phyloP scores from a whole-genome alignment of 2,797 vertebrate genomes.

The Sitta carolinensis region DNA sequence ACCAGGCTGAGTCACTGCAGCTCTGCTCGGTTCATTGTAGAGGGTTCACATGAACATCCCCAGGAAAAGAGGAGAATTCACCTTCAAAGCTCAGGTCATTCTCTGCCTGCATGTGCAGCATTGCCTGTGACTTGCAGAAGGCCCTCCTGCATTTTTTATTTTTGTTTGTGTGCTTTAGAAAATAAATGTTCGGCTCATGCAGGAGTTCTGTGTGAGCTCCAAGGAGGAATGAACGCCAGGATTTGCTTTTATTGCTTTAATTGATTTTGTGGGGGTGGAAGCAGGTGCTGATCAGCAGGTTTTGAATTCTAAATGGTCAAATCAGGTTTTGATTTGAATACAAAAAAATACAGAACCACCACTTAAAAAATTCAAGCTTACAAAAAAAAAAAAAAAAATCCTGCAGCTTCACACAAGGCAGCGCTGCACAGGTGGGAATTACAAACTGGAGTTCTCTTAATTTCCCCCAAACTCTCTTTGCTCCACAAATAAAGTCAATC shows the following conservation, averaged over 20 bases:
- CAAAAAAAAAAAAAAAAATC: too few species aligned
- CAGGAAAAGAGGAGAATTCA: neutral
- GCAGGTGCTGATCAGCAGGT: neutral
- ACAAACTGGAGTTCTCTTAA: neutral
- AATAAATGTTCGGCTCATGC: neutral
- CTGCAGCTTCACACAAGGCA: neutral
- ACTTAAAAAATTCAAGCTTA: neutral
- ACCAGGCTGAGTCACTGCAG: rapidly evolving
- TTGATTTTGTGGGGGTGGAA: neutral
- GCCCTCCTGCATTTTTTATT: neutral
- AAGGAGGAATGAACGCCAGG: neutral
- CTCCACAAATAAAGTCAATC: too few species aligned
- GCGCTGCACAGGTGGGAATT: neutral
- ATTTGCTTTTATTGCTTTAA: neutral
- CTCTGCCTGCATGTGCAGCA: too few species aligned
- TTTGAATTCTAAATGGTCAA: neutral
- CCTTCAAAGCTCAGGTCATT: neutral
- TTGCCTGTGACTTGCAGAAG: neutral
- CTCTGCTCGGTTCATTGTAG: neutral
- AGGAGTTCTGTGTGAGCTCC: neutral
- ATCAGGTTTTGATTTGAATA: neutral
- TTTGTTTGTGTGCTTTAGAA: neutral
- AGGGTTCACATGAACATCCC: neutral
- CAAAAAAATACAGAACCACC: neutral
- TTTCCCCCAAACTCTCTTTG: neutral